Conservation (phyloP, 2,113 vertebrate genomes). For the Lethenteron camtschaticum region DNA sequence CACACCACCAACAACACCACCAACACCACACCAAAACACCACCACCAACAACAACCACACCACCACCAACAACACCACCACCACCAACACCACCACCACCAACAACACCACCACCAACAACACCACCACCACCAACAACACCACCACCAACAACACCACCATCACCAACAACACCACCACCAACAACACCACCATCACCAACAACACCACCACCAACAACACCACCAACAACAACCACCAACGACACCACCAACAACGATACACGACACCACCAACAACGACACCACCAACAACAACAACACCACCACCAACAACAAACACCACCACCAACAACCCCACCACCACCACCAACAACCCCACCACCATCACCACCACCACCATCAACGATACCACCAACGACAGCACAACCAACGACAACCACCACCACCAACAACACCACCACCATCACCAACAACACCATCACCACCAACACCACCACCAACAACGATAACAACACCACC, state of each 20-base stretch:
- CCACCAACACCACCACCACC: conserved; percentile 13
- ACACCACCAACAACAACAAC: conserved; percentile 15
- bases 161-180: conserved; percentile 15
- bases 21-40: too few species aligned
- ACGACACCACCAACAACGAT: conserved; percentile 12
- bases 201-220: conserved; percentile 12
- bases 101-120: conserved; percentile 15
- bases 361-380: too few species aligned
- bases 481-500: too few species aligned
- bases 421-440: too few species aligned
- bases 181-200: conserved; percentile 16
- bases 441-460: too few species aligned
- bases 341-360: too few species aligned
- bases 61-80: conserved; percentile 15
- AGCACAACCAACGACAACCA: too few species aligned
- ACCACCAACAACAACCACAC: too few species aligned
- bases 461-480: too few species aligned
- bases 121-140: conserved; percentile 11
- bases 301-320: neutral
- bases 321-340: too few species aligned
- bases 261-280: conserved; percentile 14
- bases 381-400: too few species aligned
- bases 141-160: conserved; percentile 11
- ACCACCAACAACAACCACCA: conserved; percentile 13
- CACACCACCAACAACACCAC: too few species aligned